phyloP scores from a whole-genome alignment of 2,888 invertebrate genomes.

The Thera britannica region DNA sequence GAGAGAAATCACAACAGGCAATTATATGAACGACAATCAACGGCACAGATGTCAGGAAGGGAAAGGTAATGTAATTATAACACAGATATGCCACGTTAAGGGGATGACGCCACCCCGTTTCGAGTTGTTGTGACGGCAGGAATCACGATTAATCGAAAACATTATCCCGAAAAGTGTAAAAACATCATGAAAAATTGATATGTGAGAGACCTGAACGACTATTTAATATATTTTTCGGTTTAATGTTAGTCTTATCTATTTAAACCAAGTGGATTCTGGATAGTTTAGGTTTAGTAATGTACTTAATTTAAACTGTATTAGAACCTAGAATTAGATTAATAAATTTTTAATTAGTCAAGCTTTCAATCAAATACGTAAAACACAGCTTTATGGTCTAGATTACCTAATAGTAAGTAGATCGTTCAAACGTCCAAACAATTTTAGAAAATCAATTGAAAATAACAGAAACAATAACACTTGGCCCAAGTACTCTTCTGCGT shows the following conservation, averaged over 20 bases:
- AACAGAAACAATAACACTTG: conserved; percentile 31
- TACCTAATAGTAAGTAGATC: neutral
- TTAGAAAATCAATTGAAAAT: conserved; percentile 8
- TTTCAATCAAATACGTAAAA: neutral
- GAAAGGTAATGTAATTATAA: conserved; percentile 76
- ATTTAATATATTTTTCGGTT: too few relatives aligned
- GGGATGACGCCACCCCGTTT: conserved; percentile 24
- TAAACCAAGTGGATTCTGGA: neutral
- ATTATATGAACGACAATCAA: conserved; percentile 81
- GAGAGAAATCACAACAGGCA: conserved; percentile 52
- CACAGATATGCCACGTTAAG: conserved; percentile 68
- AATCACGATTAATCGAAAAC: conserved; percentile 41
- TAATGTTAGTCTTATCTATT: neutral
- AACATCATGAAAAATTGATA: neutral
- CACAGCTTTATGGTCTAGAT: too few relatives aligned
- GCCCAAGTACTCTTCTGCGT: conserved; percentile 48
- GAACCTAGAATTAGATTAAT: too few relatives aligned
- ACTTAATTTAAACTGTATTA: neutral
- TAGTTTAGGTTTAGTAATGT: neutral
- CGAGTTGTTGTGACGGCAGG: conserved; percentile 14
- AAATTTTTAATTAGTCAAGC: too few relatives aligned
- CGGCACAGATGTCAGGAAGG: conserved; percentile 70
- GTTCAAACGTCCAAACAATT: conserved; percentile 3
- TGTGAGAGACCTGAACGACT: neutral
- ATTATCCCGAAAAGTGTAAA: conserved; percentile 18